Base-by-base conservation (phyloP, 2,888 invertebrate genomes). In the Leucania comma region DNA sequence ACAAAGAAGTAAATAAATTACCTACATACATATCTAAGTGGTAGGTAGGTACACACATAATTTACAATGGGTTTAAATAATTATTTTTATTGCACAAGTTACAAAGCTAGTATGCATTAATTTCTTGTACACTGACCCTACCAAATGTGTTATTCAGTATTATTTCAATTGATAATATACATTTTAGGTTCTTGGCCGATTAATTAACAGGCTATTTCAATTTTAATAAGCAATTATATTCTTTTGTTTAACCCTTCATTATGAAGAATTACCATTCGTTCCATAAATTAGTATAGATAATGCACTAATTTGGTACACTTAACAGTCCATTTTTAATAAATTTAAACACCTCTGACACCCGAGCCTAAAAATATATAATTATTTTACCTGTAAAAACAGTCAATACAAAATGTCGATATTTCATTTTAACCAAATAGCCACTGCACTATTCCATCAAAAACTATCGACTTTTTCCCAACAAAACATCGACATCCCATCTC, bases 61-160 rank as follows among this genome's bases (percentile, higher is more conserved):
- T 56, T 68, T 38, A 67, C 62, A 80, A 64, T 70, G 62, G 46
- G 8, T 38, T 70, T 71, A 71, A 57, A 50, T 62, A 60, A 29
- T 48, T 57, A 56, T 68, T 84, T 82, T 80, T 78, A 80, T 79
- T 70, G 46, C 38, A 14, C 60, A 64, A 66, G 48, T 35, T 58
- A 46, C 64, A 72, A 75, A 58, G 63, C 79, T 85, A 81, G 60
- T 17, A n/a, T 68, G 85, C 82, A 87, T 88, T 87, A 79, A 85
- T 89, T 86, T 86, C 85, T 80, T 76, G 93, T 90, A 88, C 93
- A 87, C 84, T 82, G 92, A 86, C 89, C 93, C 82, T 83, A 80
- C 71, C 72, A 88, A 89, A 88, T 90, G 78, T 86, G 80, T 90
- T 88, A 88, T 88, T 89, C 86, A 87, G 64, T 68, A 67, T 77